Conservation (phyloP, 2,113 vertebrate species). For the Trichechus manatus region DNA sequence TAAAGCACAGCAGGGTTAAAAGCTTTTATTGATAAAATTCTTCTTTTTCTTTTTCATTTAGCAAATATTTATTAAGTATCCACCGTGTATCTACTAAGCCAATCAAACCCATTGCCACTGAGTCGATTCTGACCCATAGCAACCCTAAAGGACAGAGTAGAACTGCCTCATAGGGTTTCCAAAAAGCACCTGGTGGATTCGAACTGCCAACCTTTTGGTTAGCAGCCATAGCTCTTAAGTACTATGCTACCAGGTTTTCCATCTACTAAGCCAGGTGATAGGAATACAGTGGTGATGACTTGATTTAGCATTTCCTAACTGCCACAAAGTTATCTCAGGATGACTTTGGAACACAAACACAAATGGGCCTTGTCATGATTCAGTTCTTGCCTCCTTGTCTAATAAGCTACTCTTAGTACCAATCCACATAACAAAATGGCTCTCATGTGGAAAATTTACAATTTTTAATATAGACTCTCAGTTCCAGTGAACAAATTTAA, state of each 20-base stretch:
- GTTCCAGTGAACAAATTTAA: neutral
- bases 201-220: too few species aligned
- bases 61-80: neutral
- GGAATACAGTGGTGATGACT: neutral
- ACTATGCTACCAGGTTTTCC: too few species aligned
- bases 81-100: neutral
- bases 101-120: neutral
- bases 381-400: neutral
- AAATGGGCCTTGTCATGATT: neutral
- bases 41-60: neutral
- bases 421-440: neutral
- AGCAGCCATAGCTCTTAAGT: too few species aligned
- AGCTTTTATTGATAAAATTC: neutral
- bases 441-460: neutral
- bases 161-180: too few species aligned
- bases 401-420: neutral
- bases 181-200: too few species aligned
- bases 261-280: neutral
- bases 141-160: too few species aligned
- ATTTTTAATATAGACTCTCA: slow-evolving; percentile 25
- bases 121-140: too few species aligned
- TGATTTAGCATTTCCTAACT: neutral
- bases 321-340: neutral
- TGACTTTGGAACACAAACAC: neutral
- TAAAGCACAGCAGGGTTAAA: neutral